Base-by-base conservation (phyloP, 2,113 vertebrate species). In the Nycticebus coucang region DNA sequence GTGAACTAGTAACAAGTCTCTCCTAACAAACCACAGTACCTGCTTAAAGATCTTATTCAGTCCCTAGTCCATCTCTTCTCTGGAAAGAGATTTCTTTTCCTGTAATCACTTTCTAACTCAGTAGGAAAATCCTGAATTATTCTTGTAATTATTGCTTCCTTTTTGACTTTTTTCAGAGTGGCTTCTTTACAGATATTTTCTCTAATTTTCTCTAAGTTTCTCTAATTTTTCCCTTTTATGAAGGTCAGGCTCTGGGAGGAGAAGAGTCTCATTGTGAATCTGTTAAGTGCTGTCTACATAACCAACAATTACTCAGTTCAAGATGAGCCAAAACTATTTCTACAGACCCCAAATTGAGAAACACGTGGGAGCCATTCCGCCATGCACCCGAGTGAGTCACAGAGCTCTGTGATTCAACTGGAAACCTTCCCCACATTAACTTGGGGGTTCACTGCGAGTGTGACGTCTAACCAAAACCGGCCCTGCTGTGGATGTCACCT, bases 181-280 rank as follows among this genome's bases (percentile, higher is more conserved):
- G 55, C 37, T 87, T 57, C 68, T 94, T 94, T 68, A 60, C 60
- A 82, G 60, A 5, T 35, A 41, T 22, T 85, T 93, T 75, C 81
- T n/a, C n/a, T n/a, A n/a, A n/a, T n/a, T n/a, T n/a, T n/a, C 45
- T 79, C 50, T 55, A 30, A 15, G 50, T 75, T 85, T 72, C 89
- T 41, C 30, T n/a, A 59, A 62, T 71, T 41, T 50, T 17, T 28
- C 77, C 75, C 71, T 81, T 74, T 88, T 41, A 24, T 62, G 60
- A 95, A 89, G 2, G 12, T 13, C 64, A 33, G 59, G 26, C 13
- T 69, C 75, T 93, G 3, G 26, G 21, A 92, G 26, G 33, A 81
- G 69, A 69, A 24, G 3, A 4, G 8, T 30, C 45, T 89, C 45
- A 15, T 35, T n/a, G 26, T 1, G 9, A 4, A 30, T 62, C 53